A percentile compares a stretch with the other conserved stretches of the same genome.
Evolutionary conservation across 2,797 vertebrate genomes (phyloP).

Genomic region (Babyrousa celebensis): DNA sequence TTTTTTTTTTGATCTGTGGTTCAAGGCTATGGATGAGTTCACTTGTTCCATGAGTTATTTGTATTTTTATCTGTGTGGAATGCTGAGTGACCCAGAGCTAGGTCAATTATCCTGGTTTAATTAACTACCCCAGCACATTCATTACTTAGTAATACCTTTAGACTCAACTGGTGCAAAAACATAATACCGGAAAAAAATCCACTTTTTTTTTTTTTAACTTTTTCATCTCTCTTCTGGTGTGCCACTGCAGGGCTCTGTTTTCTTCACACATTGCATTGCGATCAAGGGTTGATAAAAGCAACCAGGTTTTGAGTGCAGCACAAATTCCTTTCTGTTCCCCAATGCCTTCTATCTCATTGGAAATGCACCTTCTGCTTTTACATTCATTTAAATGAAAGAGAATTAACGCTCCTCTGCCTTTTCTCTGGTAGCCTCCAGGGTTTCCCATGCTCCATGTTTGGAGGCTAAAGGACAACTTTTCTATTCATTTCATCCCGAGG

Average conservation of each 20-base stretch:
- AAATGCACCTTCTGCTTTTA: background rate
- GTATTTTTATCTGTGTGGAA: conserved; percentile 41
- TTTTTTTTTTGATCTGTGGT: conserved; percentile 48
- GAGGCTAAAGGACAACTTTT: conserved; percentile 2
- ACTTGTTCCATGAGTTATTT: conserved; percentile 53
- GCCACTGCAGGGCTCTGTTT: conserved; percentile 40
- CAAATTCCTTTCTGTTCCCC: background rate
- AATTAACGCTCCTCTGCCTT: background rate
- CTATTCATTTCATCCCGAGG: background rate
- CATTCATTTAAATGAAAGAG: conserved; percentile 57
- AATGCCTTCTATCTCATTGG: background rate
- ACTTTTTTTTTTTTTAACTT: background rate
- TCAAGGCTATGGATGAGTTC: conserved; percentile 61
- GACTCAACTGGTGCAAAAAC: conserved; percentile 73
- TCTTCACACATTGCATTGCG: conserved; percentile 2
- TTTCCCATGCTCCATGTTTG: background rate
- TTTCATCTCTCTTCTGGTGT: conserved; percentile 64
- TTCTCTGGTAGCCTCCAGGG: conserved; percentile 31
- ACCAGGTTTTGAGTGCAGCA: conserved; percentile 14
- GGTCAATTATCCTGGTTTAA: conserved; percentile 70
- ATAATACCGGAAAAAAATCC: background rate
- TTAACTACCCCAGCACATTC: conserved; percentile 70
- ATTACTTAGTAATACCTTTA: conserved; percentile 83
- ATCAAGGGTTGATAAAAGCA: conserved; percentile 19
- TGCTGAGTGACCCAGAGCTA: conserved; percentile 52